Evolutionary conservation across 2,797 vertebrate genomes (phyloP), one percentile per base, ranked within the genome.

Genomic region (Clamator glandarius): DNA sequence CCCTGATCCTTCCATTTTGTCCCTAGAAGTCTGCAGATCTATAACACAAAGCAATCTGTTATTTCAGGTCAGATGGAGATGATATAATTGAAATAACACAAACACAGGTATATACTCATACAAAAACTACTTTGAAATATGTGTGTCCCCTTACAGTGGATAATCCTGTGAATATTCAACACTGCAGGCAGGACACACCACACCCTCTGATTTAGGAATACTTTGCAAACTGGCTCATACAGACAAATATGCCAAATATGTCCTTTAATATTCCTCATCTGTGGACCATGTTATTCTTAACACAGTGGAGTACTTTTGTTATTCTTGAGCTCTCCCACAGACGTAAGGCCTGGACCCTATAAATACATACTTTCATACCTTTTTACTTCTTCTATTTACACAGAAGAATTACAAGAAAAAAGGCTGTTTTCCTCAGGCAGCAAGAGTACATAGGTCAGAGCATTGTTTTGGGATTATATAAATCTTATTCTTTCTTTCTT

Each of bases 371-470:
- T 78, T 92, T 95, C 66, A 62, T 77, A 87, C 16, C 42, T 95
- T 94, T 78, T 78, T 84, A 80, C 35, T 86, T 72, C 36, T 95
- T 95, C 70, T 46, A 74, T 87, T 82, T 92, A 62, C 12, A 14
- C 44, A 72, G 35, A 74, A 91, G 90, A 92, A 82, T 77, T 41
- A 39, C 7, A 63, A 42, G 46, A 67, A 50, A 90, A 95, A 79
- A 70, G 4, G 12, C n/a, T 63, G 26, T 42, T 93, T 93, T 94
- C 57, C 24, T 77, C 31, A 31, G 44, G 57, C 57, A 90, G 31
- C 17, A 64, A 35, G 42, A 62, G 48, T 62, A 72, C 7, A 52
- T 81, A 51, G 48, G 57, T 48, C 63, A 48, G 16, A 74, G 4
- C 24, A 58, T 54, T 83, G 63, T 35, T 68, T 33, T 17, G 58